Evolutionary conservation across 2,888 invertebrate genomes (phyloP).

Genomic region (Harpalus rubripes): DNA sequence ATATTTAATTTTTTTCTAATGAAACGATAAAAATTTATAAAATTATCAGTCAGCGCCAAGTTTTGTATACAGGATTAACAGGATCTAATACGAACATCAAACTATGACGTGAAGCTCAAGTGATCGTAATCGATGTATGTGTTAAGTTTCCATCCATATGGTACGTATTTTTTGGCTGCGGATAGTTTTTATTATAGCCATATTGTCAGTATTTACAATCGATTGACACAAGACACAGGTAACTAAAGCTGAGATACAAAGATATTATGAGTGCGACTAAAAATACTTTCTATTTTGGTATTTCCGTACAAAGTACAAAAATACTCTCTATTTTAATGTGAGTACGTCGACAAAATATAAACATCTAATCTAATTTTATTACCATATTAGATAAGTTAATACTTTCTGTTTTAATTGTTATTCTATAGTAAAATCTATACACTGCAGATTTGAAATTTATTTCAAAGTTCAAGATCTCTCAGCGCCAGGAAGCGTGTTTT

Average conservation of each 20-base stretch:
- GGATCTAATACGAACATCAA: too few species aligned
- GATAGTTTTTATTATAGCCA: too few species aligned
- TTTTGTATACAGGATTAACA: too few species aligned
- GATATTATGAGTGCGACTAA: slow-evolving; percentile 10
- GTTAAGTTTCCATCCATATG: too few species aligned
- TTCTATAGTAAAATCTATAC: neutral
- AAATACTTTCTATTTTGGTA: slow-evolving; percentile 34
- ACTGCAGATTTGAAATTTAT: neutral
- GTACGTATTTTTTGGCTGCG: too few species aligned
- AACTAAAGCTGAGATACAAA: neutral
- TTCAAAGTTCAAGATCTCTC: neutral
- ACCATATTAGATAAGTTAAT: neutral
- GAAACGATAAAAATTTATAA: too few species aligned
- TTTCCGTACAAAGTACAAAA: slow-evolving; percentile 33
- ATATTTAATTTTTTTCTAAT: too few species aligned
- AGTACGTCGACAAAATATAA: neutral
- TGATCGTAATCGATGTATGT: too few species aligned
- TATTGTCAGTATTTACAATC: neutral
- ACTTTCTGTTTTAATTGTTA: neutral
- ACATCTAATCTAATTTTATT: neutral
- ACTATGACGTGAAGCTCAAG: too few species aligned
- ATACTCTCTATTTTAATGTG: slow-evolving; percentile 6
- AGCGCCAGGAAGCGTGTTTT: slow-evolving; percentile 10
- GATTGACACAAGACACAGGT: neutral
- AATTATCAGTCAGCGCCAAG: too few species aligned